phyloP scores from a whole-genome alignment of 2,888 invertebrate genomes.

The Antheraea yamamai region DNA sequence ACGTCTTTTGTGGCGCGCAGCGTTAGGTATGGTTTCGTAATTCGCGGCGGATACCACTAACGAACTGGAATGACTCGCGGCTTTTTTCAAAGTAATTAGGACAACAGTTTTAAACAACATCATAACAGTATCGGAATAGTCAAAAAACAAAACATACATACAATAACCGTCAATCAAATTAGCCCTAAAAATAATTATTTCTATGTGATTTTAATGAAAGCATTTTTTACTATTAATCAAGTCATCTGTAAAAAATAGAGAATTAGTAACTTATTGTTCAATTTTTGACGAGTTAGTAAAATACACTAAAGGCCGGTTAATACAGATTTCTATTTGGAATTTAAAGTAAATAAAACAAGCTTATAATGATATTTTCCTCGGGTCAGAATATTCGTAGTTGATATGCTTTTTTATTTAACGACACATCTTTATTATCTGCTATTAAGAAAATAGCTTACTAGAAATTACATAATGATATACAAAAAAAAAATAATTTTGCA shows the following conservation, averaged over 20 bases:
- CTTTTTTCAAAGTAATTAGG: too few relatives aligned
- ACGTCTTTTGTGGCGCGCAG: too few relatives aligned
- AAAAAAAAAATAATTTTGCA: background rate
- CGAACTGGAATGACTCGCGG: too few relatives aligned
- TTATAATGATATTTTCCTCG: background rate
- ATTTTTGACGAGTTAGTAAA: background rate
- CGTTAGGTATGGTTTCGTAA: too few relatives aligned
- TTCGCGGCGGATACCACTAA: too few relatives aligned
- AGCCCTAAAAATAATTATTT: background rate
- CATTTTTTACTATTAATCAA: background rate
- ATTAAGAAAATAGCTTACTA: background rate
- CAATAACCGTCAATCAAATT: background rate
- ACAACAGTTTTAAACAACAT: background rate
- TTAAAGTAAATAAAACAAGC: too few relatives aligned
- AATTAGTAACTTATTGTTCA: background rate
- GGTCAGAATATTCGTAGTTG: background rate
- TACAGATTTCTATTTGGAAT: too few relatives aligned
- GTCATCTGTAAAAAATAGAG: too few relatives aligned
- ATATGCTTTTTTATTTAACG: background rate
- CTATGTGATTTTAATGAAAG: background rate
- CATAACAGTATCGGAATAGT: background rate
- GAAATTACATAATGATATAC: background rate
- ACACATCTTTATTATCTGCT: background rate
- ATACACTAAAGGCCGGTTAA: too few relatives aligned
- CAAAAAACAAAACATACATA: background rate